Conservation (phyloP, 1,140 invertebrate species). For the Mylabris phalerata region DNA sequence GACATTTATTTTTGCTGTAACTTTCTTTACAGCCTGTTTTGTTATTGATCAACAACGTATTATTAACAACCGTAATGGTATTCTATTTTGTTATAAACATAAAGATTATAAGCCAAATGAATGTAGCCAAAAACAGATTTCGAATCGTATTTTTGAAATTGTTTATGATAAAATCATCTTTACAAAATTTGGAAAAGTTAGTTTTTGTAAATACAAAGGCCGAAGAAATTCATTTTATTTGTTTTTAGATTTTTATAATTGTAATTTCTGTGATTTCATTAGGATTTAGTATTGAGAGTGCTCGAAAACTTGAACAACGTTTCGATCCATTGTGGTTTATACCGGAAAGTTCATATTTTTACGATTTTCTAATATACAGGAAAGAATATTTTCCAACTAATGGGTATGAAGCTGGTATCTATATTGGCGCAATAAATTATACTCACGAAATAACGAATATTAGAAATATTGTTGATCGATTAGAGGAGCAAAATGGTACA, state of each 20-base stretch:
- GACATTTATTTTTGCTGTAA: slow-evolving; percentile 67
- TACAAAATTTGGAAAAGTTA: slow-evolving; percentile 52
- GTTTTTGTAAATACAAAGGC: slow-evolving; percentile 5
- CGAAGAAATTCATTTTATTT: background rate
- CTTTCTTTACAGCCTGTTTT: slow-evolving; percentile 72
- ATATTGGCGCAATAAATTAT: slow-evolving; percentile 62
- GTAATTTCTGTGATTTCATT: slow-evolving; percentile 51
- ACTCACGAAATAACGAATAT: slow-evolving; percentile 55
- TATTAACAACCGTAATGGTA: slow-evolving; percentile 55
- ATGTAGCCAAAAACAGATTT: slow-evolving; percentile 41
- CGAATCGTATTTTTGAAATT: slow-evolving; percentile 47
- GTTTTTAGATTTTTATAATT: slow-evolving; percentile 48
- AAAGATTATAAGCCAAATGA: slow-evolving; percentile 45
- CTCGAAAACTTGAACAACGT: slow-evolving; percentile 59
- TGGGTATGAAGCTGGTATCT: slow-evolving; percentile 58
- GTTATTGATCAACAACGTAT: slow-evolving; percentile 62
- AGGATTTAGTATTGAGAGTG: slow-evolving; percentile 53
- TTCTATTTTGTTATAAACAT: slow-evolving; percentile 61
- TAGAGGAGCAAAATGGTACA: slow-evolving; percentile 49
- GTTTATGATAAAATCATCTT: slow-evolving; percentile 57
- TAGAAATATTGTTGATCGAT: slow-evolving; percentile 46
- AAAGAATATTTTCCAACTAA: slow-evolving; percentile 55
- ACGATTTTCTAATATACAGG: slow-evolving; percentile 50
- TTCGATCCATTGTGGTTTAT: slow-evolving; percentile 76
- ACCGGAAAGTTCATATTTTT: slow-evolving; percentile 62